These are phyloP conservation scores for Xenentodon cancila DNA, from an alignment of 2,797 vertebrate genomes.

Conservation along the genomic window DNA sequence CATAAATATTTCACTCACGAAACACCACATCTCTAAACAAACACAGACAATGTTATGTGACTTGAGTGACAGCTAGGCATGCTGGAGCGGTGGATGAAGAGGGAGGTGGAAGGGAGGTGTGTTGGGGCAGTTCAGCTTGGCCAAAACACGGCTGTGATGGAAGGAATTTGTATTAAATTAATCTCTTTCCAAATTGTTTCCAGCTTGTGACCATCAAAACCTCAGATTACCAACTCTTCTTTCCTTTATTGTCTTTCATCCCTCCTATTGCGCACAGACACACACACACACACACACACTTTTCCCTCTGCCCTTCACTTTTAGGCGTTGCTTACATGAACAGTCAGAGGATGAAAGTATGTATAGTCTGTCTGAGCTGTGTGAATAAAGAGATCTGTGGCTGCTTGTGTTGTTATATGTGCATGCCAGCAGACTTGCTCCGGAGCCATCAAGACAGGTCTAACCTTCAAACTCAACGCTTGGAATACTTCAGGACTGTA, in stretches of 20 bases:
- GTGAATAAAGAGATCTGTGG: slow-evolving; percentile 22
- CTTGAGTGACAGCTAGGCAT: slow-evolving; percentile 61
- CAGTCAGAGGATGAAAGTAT: slow-evolving; percentile 29
- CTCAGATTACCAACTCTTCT: slow-evolving; percentile 63
- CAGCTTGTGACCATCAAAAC: slow-evolving; percentile 71
- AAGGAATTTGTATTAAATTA: slow-evolving; percentile 76
- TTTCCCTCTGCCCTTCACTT: slow-evolving; percentile 30
- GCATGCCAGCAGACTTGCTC: slow-evolving; percentile 38
- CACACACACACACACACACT: neutral
- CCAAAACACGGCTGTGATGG: slow-evolving; percentile 51
- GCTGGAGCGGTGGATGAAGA: slow-evolving; percentile 35
- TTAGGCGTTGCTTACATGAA: slow-evolving; percentile 61
- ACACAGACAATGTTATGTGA: slow-evolving; percentile 43
- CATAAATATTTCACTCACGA: slow-evolving; percentile 33
- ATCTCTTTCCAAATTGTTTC: slow-evolving; percentile 73
- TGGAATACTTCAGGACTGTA: slow-evolving; percentile 57
- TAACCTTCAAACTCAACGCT: slow-evolving; percentile 45
- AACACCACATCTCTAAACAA: slow-evolving; percentile 68
- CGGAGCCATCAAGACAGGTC: slow-evolving; percentile 52
- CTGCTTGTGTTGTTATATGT: slow-evolving; percentile 20
- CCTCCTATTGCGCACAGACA: slow-evolving; percentile 24
- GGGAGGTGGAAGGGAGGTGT: slow-evolving; percentile 40
- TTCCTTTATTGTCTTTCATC: slow-evolving; percentile 12
- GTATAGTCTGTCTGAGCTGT: slow-evolving; percentile 44
- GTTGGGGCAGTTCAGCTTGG: slow-evolving; percentile 59